Evolutionary conservation across 2,797 vertebrate species (phyloP).

Genomic region (Toxotes lorentzi): DNA sequence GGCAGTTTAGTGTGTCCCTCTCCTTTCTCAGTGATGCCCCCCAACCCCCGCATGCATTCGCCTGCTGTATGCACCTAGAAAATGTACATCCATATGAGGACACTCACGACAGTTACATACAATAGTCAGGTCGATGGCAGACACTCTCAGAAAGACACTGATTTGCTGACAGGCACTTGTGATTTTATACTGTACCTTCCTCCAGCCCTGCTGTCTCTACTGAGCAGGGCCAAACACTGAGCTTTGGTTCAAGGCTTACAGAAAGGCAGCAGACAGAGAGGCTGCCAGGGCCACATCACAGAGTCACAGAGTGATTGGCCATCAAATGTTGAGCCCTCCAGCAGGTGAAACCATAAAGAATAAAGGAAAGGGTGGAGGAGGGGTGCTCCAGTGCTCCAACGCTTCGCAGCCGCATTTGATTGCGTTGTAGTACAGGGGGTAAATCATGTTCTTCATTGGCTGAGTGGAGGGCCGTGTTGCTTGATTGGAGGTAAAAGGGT

Average conservation of each 20-base stretch:
- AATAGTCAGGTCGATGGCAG: conserved; percentile 65
- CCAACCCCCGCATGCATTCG: conserved; percentile 66
- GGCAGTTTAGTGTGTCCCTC: conserved; percentile 73
- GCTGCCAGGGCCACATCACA: conserved; percentile 64
- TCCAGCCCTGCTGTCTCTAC: conserved; percentile 70
- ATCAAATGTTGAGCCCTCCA: conserved; percentile 40
- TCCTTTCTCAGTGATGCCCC: conserved; percentile 76
- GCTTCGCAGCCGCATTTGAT: conserved; percentile 40
- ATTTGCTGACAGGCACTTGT: conserved; percentile 74
- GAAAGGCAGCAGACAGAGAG: conserved; percentile 56
- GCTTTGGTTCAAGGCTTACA: conserved; percentile 64
- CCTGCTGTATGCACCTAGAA: conserved; percentile 62
- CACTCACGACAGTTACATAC: conserved; percentile 64
- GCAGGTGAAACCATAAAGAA: conserved; percentile 22
- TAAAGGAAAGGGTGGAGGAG: conserved; percentile 6
- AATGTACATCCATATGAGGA: conserved; percentile 71
- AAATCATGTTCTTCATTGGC: conserved; percentile 60
- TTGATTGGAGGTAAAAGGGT: conserved; percentile 32
- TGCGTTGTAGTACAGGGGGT: conserved; percentile 29
- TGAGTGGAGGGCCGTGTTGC: conserved; percentile 10
- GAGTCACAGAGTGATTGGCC: conserved; percentile 55
- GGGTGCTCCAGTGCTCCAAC: conserved; percentile 25
- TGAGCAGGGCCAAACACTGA: conserved; percentile 64
- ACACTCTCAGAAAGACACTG: conserved; percentile 73
- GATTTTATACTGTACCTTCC: conserved; percentile 82